Evolutionary conservation across 2,797 vertebrate genomes (phyloP), one percentile per base, ranked within the genome.

Genomic region (Nothura maculosa): DNA sequence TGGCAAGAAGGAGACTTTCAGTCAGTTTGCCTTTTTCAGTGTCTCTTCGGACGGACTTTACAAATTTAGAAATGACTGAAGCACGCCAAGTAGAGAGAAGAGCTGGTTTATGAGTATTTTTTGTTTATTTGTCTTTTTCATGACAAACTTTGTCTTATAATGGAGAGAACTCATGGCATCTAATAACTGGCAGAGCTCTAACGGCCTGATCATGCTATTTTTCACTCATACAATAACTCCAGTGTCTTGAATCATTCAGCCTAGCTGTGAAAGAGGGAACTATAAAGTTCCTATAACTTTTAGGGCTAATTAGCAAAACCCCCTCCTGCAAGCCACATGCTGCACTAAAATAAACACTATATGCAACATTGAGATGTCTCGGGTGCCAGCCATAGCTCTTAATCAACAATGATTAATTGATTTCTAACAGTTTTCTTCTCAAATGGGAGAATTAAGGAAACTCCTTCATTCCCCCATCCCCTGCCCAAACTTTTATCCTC

Each of bases 231-330:
- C 12, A 91, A 38, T 90, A 86, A 84, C 34, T 83, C 54, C 43
- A 61, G 32, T 64, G 20, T 87, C 57, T 85, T 61, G 28, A 87
- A 6, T 45, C 22, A 68, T 48, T 90, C 61, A 77, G 28, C 64
- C 81, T 17, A 82, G 40, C 57, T 58, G 22, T 68, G 47, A 57
- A 81, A 42, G 34, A 54, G 9, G 25, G 18, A 11, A 61, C 82
- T 85, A 58, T 9, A 78, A 89, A 78, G 38, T 85, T 91, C 18
- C 34, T 69, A 16, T 72, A 55, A 79, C 72, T 91, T 93, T 38
- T 42, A 81, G 42, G 14, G 58, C 61, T 78, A 89, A 89, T 89
- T 81, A 89, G 43, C 15, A 52, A 89, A 93, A 70, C 22, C 77
- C 58, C 68, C 36, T 77, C 74, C 64, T 87, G 79, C 62, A 89